Evolutionary conservation across 2,888 invertebrate genomes (phyloP).

Genomic region (Ochropleura plecta): DNA sequence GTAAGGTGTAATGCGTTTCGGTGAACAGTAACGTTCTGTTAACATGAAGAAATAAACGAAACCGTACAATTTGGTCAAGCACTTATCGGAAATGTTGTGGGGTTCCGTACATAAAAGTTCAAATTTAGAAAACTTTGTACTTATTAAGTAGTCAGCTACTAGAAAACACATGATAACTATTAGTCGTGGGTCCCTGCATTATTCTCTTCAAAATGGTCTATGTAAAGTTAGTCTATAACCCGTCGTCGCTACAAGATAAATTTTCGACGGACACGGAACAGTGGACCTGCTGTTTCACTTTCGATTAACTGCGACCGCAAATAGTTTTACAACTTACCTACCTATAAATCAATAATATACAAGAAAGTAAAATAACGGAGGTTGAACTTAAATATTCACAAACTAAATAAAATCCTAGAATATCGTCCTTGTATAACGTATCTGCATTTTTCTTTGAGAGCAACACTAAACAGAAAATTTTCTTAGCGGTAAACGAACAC

Average conservation of each 20-base stretch:
- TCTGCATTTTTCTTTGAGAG: not conserved
- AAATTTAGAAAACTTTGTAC: not conserved
- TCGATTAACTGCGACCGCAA: conserved; percentile 43
- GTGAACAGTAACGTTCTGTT: conserved; percentile 31
- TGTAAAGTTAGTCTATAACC: not conserved
- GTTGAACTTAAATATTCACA: not conserved
- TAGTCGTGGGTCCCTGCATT: not conserved
- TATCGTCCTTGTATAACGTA: not conserved
- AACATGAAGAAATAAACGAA: conserved; percentile 32
- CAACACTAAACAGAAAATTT: not conserved
- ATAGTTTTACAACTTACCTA: conserved; percentile 6
- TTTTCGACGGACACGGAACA: conserved; percentile 38
- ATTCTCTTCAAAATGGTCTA: not conserved
- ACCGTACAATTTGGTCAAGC: conserved; percentile 19
- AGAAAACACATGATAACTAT: too few species aligned
- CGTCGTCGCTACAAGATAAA: not conserved
- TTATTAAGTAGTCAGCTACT: too few species aligned
- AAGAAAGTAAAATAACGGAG: conserved; percentile 27
- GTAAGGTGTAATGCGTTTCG: conserved; percentile 16
- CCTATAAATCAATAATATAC: conserved; percentile 24
- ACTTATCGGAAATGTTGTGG: not conserved
- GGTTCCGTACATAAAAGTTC: conserved; percentile 19
- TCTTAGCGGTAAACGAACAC: not conserved
- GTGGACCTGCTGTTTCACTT: conserved; percentile 40
- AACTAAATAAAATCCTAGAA: not conserved